Base-by-base conservation (phyloP, 2,888 invertebrate species). In the Sphaerophoria rueppellii region DNA sequence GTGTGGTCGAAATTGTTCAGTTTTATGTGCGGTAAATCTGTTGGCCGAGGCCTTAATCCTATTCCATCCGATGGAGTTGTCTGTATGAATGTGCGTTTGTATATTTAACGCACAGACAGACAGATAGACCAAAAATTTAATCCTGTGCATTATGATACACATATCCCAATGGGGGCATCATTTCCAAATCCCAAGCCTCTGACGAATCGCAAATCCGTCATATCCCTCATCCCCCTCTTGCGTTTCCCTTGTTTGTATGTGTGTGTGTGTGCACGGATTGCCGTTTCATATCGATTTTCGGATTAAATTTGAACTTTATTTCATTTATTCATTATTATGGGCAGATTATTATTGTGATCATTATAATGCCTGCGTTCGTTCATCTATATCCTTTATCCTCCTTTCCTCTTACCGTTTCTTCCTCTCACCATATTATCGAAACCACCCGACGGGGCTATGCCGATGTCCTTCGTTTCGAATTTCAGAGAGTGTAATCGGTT, bases 231-330 rank as follows among this genome's bases (percentile, higher is more conserved):
- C 46, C 48, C 7, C 16, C 16, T 9, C n/a, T 63, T 14, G 12
- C 6, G 24, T 6, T 16, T 12, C 60, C 37, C 35, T 34, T 0
- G 6, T 35, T 6, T 6, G n/a, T 48, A 48, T 37, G 14, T 16
- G 65, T 50, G 24, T 24, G 24, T 50, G 16, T 65, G 50, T 72
- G 74, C 74, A 75, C 77, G 74, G 81, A 63, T 73, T 65, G 75
- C 75, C 40, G 76, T 70, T 82, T 85, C 85, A 63, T 87, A 89
- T 89, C 87, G 89, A 89, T 89, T 89, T 88, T 88, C 65, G 89
- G 88, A 89, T 89, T 89, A 89, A 89, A 88, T 87, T 88, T 88
- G 87, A 88, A 88, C 87, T 88, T 88, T 87, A 75, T 82, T 76
- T 82, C 81, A 70, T 85, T 81, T 85, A 77, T 87, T 83, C 86